Base-by-base conservation (phyloP, 2,113 vertebrate species). In the Hystrix brachyura region DNA sequence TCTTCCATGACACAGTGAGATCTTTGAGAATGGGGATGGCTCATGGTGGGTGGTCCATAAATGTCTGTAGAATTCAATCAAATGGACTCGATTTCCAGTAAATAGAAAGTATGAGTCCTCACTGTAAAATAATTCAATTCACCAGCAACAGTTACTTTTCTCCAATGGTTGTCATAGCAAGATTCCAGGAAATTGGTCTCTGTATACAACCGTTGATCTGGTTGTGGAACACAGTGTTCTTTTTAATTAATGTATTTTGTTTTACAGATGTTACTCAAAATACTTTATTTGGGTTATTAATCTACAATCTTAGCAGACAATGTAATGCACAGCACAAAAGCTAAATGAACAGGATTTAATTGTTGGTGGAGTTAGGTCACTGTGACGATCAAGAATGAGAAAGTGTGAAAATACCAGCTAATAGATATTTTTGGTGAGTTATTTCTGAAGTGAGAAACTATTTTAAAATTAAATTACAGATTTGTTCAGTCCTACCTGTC, bases 391-490 rank as follows among this genome's bases (percentile, higher is more conserved):
- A 85, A n/a, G 19, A 38, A 65, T 87, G 88, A 74, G 46, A 85
- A 55, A 64, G 11, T 55, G 43, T 87, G 43, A 76, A 96, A 97
- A 93, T 93, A n/a, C 32, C 51, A 23, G 38, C n/a, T 88, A 93
- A 79, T 21, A 72, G 38, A 84, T 21, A 67, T 67, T 95, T 92
- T 94, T n/a, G 89, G 43, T 55, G 60, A 85, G 11, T 89, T 85
- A 76, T 90, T 48, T 64, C 55, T 87, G 57, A 55, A 86, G 7
- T 69, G 90, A 94, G 43, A 95, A 62, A 80, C 38, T 59, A 59
- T 93, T 93, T 74, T 72, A 89, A 95, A 95, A 91, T 32, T 51
- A 94, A 97, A 72, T 53, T 25, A 60, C 64, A 95, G 51, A 89
- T 87, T 93, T 93, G 43, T 82, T 87, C 43, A 94, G 87, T 48